These are phyloP conservation scores for Polydrusus cervinus DNA, from an alignment of 2,888 invertebrate genomes.

Conservation along the genomic window DNA sequence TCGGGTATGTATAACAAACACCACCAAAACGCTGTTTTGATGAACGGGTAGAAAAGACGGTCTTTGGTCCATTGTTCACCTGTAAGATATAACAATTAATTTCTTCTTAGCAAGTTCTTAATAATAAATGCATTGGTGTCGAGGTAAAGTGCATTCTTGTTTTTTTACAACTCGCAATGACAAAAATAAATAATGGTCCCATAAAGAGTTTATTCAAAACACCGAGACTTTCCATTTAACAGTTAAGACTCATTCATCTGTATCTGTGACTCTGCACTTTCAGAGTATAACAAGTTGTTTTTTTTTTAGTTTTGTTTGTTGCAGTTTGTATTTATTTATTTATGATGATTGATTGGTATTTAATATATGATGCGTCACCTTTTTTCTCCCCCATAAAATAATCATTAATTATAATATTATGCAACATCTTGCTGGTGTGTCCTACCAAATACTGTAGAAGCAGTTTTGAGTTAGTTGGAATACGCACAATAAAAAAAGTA, in stretches of 20 bases:
- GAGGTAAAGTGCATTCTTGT: conserved; percentile 17
- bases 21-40: too few species aligned
- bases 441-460: too few species aligned
- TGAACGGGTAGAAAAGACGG: too few species aligned
- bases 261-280: conserved; percentile 27
- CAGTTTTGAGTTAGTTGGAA: too few species aligned
- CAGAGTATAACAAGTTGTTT: conserved; percentile 3
- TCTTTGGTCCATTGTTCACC: too few species aligned
- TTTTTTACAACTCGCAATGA: conserved; percentile 9
- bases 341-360: background rate
- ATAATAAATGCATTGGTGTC: conserved; percentile 28
- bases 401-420: background rate
- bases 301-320: conserved; percentile 14
- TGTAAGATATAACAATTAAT: background rate
- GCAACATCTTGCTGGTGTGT: too few species aligned
- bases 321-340: conserved; percentile 16
- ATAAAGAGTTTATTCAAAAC: conserved; percentile 15
- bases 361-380: too few species aligned
- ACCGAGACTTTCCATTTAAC: conserved; percentile 32
- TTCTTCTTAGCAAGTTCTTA: background rate
- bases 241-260: conserved; percentile 36
- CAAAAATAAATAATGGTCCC: conserved; percentile 14
- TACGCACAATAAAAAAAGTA: too few species aligned
- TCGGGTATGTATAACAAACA: too few species aligned
- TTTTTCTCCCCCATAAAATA: background rate